phyloP scores from a whole-genome alignment of 2,113 vertebrate species.

The Protomyctophum bolini region DNA sequence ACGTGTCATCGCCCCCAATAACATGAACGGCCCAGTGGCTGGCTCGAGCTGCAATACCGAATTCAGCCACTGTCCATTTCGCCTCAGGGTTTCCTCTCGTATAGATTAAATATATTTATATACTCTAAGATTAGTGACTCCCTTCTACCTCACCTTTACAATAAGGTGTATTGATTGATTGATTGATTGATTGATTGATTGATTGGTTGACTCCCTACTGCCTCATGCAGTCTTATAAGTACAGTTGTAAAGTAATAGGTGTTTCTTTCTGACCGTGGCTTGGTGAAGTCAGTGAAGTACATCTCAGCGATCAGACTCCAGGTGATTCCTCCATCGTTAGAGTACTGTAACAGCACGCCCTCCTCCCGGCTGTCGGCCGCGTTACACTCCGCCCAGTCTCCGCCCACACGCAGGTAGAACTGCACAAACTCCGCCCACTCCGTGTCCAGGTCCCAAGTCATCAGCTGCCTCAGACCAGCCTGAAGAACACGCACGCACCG shows the following conservation, averaged over 20 bases:
- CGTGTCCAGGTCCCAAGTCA: constrained; percentile 96
- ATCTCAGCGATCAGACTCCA: constrained; percentile 97
- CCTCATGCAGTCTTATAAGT: no score
- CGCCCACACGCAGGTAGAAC: constrained; percentile 97
- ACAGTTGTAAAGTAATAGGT: background rate
- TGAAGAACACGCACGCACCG: constrained; percentile 54
- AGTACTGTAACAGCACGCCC: constrained; percentile 93
- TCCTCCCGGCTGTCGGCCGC: constrained; percentile 95
- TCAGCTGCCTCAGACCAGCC: constrained; percentile 92
- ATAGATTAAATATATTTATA: no score
- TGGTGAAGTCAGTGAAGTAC: constrained; percentile 99
- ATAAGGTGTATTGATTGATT: no score
- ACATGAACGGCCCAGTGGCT: no score
- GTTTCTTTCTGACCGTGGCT: constrained; percentile 82
- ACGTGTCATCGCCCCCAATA: no score
- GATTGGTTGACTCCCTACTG: no score
- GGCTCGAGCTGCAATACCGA: no score
- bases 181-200: no score
- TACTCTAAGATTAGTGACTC: no score
- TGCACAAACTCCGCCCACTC: constrained; percentile 98
- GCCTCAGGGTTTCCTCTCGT: no score
- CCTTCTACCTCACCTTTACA: no score
- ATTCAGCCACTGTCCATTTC: no score
- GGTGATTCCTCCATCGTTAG: constrained; percentile 94
- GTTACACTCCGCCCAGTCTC: constrained; percentile 90